Conservation (phyloP, 2,888 invertebrate genomes). For the Sturmia bella region DNA sequence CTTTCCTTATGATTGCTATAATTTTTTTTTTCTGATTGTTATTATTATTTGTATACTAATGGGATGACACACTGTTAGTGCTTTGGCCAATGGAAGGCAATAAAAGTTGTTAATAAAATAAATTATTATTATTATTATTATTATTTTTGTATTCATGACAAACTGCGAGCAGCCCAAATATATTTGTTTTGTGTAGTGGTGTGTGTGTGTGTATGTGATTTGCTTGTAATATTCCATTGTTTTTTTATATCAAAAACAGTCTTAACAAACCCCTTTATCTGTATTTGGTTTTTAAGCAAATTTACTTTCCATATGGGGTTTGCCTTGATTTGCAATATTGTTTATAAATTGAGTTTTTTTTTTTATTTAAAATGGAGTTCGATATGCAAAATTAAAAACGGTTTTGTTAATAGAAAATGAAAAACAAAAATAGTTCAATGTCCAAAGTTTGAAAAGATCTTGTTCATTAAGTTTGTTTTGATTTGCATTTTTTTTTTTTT, state of each 20-base stretch:
- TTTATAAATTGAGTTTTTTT: conserved; percentile 3
- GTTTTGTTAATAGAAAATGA: neutral
- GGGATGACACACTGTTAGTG: too few species aligned
- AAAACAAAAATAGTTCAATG: conserved; percentile 18
- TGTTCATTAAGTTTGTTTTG: conserved; percentile 14
- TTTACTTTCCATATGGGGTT: conserved; percentile 41
- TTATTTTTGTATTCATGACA: too few species aligned
- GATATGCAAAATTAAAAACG: conserved; percentile 32
- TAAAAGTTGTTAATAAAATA: too few species aligned
- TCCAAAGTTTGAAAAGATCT: conserved; percentile 46
- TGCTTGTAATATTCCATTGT: neutral
- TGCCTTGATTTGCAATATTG: conserved; percentile 45
- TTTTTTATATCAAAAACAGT: neutral
- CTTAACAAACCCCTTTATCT: conserved; percentile 8
- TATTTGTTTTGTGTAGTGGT: too few species aligned
- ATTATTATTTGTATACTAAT: too few species aligned
- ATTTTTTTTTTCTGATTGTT: too few species aligned
- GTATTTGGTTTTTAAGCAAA: conserved; percentile 27
- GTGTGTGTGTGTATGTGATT: too few species aligned
- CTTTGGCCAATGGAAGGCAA: too few species aligned
- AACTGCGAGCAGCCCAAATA: too few species aligned
- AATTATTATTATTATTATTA: too few species aligned
- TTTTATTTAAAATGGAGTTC: conserved; percentile 13
- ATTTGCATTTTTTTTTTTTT: neutral
- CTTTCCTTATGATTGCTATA: too few species aligned